phyloP scores from a whole-genome alignment of 2,797 vertebrate species.

The Acanthurus lineatus region DNA sequence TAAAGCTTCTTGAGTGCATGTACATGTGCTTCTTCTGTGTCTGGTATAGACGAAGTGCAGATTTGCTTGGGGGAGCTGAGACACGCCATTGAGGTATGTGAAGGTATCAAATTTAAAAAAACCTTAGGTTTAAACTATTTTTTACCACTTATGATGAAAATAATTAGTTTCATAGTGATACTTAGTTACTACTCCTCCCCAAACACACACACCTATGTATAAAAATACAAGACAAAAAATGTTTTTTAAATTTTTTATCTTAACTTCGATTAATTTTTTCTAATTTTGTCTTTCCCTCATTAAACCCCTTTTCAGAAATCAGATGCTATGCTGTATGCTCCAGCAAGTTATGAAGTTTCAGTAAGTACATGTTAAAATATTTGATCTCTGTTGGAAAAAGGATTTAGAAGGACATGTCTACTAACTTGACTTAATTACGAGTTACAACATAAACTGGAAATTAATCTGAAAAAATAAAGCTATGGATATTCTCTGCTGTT shows the following conservation, averaged over 20 bases:
- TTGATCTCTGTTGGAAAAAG: not conserved
- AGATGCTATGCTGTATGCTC: constrained; percentile 76
- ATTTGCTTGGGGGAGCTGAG: accelerated
- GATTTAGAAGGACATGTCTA: too few species aligned
- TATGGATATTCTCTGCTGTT: not conserved
- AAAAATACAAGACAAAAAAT: too few species aligned
- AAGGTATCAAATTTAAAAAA: constrained; percentile 44
- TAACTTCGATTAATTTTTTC: not conserved
- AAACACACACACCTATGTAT: too few species aligned
- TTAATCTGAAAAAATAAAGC: not conserved
- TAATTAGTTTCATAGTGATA: not conserved
- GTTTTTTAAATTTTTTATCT: too few species aligned
- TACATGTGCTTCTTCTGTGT: not conserved
- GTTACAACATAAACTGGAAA: too few species aligned
- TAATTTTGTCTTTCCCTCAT: not conserved
- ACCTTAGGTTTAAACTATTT: not conserved
- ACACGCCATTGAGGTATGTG: constrained; percentile 69
- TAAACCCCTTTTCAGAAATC: constrained; percentile 70
- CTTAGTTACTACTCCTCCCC: too few species aligned
- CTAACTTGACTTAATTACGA: too few species aligned
- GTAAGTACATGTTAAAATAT: constrained; percentile 60
- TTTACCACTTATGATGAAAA: not conserved
- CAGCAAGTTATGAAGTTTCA: constrained; percentile 26
- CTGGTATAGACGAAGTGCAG: accelerated
- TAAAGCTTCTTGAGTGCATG: constrained; percentile 63